Conservation (phyloP, 2,113 vertebrate genomes). For the Amphilophus citrinellus region DNA sequence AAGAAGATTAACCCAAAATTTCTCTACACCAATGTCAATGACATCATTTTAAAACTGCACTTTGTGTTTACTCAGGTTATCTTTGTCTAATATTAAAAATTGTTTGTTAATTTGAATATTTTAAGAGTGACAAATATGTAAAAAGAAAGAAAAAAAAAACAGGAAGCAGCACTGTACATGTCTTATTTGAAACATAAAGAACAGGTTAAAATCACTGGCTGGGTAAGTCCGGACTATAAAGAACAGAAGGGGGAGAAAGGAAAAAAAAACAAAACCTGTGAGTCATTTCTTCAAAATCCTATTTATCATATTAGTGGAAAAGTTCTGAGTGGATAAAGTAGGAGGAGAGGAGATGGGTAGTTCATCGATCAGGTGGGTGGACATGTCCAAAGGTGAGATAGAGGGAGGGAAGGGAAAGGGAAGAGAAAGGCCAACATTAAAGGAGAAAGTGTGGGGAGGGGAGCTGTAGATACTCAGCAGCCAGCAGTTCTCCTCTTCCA, state of each 20-base stretch:
- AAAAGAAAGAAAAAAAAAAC: too few species aligned
- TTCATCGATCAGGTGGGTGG: slow-evolving; percentile 14
- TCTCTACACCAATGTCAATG: too few species aligned
- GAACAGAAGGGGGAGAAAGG: neutral
- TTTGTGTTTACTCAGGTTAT: too few species aligned
- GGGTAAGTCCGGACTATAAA: neutral
- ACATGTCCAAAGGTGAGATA: neutral
- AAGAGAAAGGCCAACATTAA: neutral
- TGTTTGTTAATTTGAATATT: too few species aligned
- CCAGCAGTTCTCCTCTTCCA: neutral
- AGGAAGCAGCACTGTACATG: too few species aligned
- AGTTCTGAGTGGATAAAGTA: slow-evolving; percentile 10
- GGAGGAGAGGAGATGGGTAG: slow-evolving; percentile 19
- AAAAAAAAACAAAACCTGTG: neutral
- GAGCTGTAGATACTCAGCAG: neutral
- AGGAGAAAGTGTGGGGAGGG: neutral
- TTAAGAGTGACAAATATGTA: too few species aligned
- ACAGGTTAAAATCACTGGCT: neutral
- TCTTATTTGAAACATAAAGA: too few species aligned
- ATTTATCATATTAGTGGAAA: neutral
- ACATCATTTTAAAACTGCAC: too few species aligned
- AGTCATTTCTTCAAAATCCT: slow-evolving; percentile 5
- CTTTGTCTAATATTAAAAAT: too few species aligned
- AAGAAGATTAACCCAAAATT: too few species aligned
- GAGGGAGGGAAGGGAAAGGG: neutral